A percentile compares a stretch with the other conserved stretches of the same genome.
Evolutionary conservation across 2,797 vertebrate species (phyloP).

Genomic region (Aldrovandia affinis): DNA sequence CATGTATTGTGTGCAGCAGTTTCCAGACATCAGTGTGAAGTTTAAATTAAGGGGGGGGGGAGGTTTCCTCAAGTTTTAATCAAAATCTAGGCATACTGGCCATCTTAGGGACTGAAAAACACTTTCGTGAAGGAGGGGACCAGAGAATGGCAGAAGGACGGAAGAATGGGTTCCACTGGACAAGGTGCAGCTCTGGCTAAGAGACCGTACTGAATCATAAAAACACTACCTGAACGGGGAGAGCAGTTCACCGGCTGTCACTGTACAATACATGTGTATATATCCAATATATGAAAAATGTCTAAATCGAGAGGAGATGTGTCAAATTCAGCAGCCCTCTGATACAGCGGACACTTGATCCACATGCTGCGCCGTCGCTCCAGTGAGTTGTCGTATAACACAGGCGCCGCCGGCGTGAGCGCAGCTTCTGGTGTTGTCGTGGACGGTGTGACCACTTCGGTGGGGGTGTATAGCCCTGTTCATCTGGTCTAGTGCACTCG

Average conservation of each 20-base stretch:
- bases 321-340: neutral
- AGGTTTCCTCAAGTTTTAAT: neutral
- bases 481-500: neutral
- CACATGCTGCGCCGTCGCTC: neutral
- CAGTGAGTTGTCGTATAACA: neutral
- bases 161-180: neutral
- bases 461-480: too few species aligned
- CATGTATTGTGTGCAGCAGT: neutral
- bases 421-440: neutral
- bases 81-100: conserved; percentile 3
- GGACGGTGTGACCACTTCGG: neutral
- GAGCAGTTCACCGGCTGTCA: neutral
- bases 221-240: neutral
- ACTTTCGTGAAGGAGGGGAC: neutral
- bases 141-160: neutral
- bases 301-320: neutral
- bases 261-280: neutral
- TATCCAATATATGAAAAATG: neutral
- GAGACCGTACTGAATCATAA: conserved; percentile 20
- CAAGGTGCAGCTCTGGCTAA: conserved; percentile 15
- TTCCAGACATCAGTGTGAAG: neutral
- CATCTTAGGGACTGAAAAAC: neutral
- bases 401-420: neutral
- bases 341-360: neutral
- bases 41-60: neutral